Evolutionary conservation across 92 coral and sea anemone genomes (phyloP), one percentile per base, ranked within the genome.

Genomic region (Micromussa lordhowensis): DNA sequence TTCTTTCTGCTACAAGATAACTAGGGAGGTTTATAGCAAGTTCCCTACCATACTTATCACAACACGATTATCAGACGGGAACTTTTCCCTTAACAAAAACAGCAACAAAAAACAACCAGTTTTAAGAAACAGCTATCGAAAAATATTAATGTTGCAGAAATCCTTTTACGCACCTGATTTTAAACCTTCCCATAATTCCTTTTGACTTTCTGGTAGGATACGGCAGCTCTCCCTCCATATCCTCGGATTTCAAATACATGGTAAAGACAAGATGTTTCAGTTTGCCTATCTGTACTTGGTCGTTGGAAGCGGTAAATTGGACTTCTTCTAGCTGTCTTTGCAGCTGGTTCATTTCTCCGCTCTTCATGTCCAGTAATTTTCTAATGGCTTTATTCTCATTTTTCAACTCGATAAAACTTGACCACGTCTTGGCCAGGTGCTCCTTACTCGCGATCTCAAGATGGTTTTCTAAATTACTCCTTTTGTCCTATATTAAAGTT

Each of bases 401-500:
- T 44, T 44, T 44, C 51, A 44, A 13, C 51, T 44, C 51, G 12
- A 7, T 6, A 8, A 82, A 2, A 51, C 53, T 36, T 5, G 78
- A 69, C 79, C 79, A 83, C 0, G 87, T 71, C 24, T 83, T 83
- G 70, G 32, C 4, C n/a, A 83, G 40, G 40, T 83, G 87, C 3
- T 71, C 87, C 57, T 72, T 69, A 28, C 30, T 22, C 21, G 71
- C 55, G 17, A 5, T 54, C 30, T 54, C 78, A 4, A 70, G 18
- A 2, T 83, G 87, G 28, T 69, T 57, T 54, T 32, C 15, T 24
- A 83, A 32, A 21, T 71, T 53, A 36, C 44, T 32, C 14, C 87
- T 76, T 73, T 83, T 72, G 51, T 83, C 87, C 87, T 82, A 68
- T n/a, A n/a, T n/a, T 21, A 19, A 82, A 5, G 68, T 61, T 61